Conservation (phyloP, 2,113 vertebrate genomes). For the Rhegmatorhina hoffmannsi region DNA sequence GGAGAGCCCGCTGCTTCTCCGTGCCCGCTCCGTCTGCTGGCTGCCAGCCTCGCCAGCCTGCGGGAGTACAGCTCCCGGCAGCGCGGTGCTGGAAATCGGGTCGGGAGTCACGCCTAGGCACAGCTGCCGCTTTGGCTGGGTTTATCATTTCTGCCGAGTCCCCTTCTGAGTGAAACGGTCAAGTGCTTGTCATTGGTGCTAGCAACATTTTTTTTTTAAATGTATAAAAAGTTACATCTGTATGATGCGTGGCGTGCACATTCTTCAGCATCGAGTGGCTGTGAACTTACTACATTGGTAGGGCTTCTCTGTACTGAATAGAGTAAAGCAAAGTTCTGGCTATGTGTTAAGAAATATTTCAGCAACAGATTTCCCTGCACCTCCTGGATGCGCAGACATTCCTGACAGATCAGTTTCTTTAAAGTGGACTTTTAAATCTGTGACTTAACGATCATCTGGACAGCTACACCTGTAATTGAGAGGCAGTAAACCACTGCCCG, state of each 20-base stretch:
- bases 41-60: not conserved
- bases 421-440: not conserved
- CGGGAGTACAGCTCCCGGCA: not conserved
- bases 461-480: not conserved
- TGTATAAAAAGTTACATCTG: not conserved
- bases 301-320: not conserved
- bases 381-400: not conserved
- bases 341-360: not conserved
- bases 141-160: fast-evolving
- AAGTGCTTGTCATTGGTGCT: not conserved
- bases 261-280: not conserved
- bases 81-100: not conserved
- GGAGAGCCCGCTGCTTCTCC: not conserved
- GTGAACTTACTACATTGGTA: not conserved
- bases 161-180: not conserved
- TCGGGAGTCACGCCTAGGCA: not conserved
- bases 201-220: no score
- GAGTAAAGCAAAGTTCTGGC: not conserved
- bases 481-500: not conserved
- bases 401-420: not conserved
- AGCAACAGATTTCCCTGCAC: not conserved
- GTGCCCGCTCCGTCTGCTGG: not conserved
- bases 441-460: not conserved
- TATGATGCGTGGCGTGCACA: fast-evolving
- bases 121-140: not conserved